Evolutionary conservation across 2,113 vertebrate species (phyloP).

Genomic region (Lampris incognitus): DNA sequence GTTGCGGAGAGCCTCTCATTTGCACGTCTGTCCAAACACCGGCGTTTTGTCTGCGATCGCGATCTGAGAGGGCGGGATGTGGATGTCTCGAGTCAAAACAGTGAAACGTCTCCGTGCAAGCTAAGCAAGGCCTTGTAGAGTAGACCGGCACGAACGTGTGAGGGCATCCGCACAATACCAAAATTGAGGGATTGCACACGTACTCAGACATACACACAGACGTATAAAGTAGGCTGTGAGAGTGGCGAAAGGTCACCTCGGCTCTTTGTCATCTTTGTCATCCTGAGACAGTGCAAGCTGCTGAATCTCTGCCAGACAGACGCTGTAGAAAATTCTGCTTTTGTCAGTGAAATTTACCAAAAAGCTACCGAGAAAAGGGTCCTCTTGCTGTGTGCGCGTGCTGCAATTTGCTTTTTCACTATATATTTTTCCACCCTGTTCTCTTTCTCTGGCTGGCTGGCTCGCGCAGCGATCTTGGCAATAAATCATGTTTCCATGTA

Average conservation of each 20-base stretch:
- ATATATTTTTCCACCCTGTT: constrained; percentile 62
- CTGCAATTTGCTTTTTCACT: constrained; percentile 63
- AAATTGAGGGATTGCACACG: constrained; percentile 6
- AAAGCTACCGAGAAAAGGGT: constrained; percentile 45
- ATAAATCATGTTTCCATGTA: constrained; percentile 84
- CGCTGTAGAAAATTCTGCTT: constrained; percentile 32
- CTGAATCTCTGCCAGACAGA: constrained; percentile 38
- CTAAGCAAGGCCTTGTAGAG: neutral
- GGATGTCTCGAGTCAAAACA: constrained; percentile 35
- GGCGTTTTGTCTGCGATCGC: constrained; percentile 37
- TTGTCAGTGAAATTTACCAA: constrained; percentile 57
- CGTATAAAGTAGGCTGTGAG: constrained; percentile 7
- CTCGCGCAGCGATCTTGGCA: constrained; percentile 77
- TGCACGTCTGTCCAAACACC: constrained; percentile 45
- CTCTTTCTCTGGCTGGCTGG: constrained; percentile 68
- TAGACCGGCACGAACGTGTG: neutral
- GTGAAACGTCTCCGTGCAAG: neutral
- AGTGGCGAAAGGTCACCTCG: constrained; percentile 21
- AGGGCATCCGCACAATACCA: neutral
- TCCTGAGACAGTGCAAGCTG: constrained; percentile 11
- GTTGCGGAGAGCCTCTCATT: constrained; percentile 63
- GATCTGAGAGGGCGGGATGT: constrained; percentile 30
- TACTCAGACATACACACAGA: neutral
- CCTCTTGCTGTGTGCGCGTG: constrained; percentile 21
- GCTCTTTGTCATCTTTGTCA: constrained; percentile 38